A percentile compares a stretch with the other conserved stretches of the same genome.
phyloP scores from a whole-genome alignment of 2,113 vertebrate genomes.

The Castor canadensis region DNA sequence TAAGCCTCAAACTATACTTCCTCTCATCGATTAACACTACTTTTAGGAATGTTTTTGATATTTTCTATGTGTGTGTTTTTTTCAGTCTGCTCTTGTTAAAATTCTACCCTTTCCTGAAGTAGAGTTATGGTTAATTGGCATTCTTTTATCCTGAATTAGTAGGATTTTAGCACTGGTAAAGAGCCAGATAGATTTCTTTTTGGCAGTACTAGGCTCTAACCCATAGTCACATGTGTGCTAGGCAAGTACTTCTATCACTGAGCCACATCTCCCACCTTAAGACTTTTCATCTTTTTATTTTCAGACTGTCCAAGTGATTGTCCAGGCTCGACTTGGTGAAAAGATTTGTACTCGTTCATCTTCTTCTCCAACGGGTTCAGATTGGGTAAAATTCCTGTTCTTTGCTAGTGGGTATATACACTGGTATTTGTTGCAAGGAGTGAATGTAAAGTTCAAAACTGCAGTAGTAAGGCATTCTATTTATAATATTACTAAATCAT shows the following conservation, averaged over 20 bases:
- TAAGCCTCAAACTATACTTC: not conserved
- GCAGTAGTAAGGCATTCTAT: not conserved
- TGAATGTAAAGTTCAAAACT: not conserved
- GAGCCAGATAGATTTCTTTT: not conserved
- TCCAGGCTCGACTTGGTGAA: conserved; percentile 97
- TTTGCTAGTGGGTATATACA: not conserved
- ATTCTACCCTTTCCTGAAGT: not conserved
- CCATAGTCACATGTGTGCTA: not conserved
- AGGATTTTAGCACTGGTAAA: not conserved
- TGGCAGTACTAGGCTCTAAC: not conserved
- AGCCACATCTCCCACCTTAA: not conserved
- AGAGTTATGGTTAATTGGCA: not conserved
- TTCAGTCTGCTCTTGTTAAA: conserved; percentile 22
- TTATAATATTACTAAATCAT: not conserved
- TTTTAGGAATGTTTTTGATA: not conserved
- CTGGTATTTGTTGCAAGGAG: not conserved
- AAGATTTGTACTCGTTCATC: conserved; percentile 97
- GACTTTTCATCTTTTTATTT: conserved; percentile 47
- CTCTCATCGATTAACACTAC: not conserved
- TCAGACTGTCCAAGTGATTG: conserved; percentile 98
- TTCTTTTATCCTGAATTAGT: not conserved
- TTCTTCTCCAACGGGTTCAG: conserved; percentile 98
- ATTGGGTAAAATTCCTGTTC: conserved; percentile 90
- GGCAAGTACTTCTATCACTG: not conserved
- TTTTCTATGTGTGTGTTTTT: not conserved